These are phyloP conservation scores for Chaetogeoica ovagalla DNA, from an alignment of 2,888 invertebrate species.

Conservation along the genomic window DNA sequence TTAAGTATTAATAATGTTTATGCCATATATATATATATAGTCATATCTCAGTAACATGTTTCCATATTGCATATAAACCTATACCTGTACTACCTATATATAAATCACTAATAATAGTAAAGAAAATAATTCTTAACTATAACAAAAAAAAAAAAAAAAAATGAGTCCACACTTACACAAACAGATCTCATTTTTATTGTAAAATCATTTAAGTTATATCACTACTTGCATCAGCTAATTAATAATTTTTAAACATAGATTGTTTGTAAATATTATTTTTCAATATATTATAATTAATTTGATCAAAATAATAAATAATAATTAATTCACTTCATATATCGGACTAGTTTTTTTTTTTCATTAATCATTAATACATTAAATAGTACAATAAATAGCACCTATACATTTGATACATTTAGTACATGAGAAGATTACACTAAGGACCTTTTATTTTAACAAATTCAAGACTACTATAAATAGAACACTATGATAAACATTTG, in stretches of 20 bases:
- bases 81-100: no score
- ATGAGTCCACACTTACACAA: no score
- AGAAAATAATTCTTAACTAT: no score
- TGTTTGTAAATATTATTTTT: neutral
- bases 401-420: no score
- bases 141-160: no score
- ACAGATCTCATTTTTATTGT: neutral
- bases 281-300: constrained; percentile 5
- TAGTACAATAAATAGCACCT: neutral
- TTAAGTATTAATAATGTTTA: no score
- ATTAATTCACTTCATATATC: constrained; percentile 16
- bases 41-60: no score
- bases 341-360: neutral
- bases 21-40: no score
- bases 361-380: constrained; percentile 28
- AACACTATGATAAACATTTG: no score
- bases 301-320: neutral
- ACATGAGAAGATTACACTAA: neutral
- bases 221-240: no score
- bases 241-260: neutral
- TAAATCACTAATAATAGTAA: no score
- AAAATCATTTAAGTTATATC: neutral
- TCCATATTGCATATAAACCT: no score
- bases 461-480: neutral
- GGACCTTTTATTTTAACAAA: neutral